Evolutionary conservation across 2,888 invertebrate genomes (phyloP).

Genomic region (Lagria hirta): DNA sequence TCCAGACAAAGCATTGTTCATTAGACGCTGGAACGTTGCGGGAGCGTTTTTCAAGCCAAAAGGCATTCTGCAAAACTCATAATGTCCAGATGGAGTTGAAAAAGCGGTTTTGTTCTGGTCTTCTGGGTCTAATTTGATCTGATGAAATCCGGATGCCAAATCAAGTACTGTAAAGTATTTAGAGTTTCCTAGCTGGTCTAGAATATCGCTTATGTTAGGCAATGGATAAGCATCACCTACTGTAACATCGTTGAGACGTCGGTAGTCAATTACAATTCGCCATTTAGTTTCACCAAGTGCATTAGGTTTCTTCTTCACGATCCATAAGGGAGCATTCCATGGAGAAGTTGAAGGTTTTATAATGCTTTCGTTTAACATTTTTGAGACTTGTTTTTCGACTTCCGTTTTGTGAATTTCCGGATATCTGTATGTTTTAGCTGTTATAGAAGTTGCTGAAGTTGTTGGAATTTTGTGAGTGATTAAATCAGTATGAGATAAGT

Average conservation of each 20-base stretch:
- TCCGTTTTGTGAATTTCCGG: conserved; percentile 33
- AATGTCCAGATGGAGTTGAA: conserved; percentile 42
- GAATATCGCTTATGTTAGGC: conserved; percentile 45
- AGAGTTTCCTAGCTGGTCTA: conserved; percentile 46
- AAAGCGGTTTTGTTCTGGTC: conserved; percentile 48
- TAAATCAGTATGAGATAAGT: conserved; percentile 32
- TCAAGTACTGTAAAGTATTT: conserved; percentile 48
- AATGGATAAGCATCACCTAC: conserved; percentile 45
- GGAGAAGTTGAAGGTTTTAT: conserved; percentile 35
- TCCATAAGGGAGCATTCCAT: conserved; percentile 34
- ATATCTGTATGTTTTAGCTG: conserved; percentile 30
- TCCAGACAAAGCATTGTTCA: conserved; percentile 39
- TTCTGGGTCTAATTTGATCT: conserved; percentile 39
- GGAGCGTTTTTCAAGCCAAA: conserved; percentile 52
- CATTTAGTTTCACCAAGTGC: conserved; percentile 36
- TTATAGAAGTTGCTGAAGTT: conserved; percentile 21
- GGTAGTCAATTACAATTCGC: conserved; percentile 47
- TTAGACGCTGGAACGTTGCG: conserved; percentile 39
- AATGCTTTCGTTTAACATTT: conserved; percentile 35
- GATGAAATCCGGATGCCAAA: conserved; percentile 48
- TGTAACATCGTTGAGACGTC: conserved; percentile 48
- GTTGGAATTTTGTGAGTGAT: conserved; percentile 27
- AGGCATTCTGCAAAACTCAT: conserved; percentile 45
- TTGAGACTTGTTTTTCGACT: conserved; percentile 31
- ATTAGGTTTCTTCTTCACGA: conserved; percentile 43